These are phyloP conservation scores for Cynocephalus volans DNA, from an alignment of 2,113 vertebrate genomes.

Conservation along the genomic window DNA sequence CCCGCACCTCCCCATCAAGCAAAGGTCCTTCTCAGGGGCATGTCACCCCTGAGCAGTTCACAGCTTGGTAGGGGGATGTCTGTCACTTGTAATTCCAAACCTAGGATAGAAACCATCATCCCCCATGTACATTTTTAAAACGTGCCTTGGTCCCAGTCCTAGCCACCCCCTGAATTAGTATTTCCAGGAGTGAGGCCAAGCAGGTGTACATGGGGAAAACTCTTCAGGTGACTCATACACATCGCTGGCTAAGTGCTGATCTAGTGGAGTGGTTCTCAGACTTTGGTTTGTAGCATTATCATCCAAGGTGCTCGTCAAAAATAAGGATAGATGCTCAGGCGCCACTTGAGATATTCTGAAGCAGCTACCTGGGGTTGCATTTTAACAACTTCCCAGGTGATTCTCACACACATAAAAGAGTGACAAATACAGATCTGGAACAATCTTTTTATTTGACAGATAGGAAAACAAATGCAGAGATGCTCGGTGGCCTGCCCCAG, in stretches of 20 bases:
- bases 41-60: neutral
- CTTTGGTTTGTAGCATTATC: neutral
- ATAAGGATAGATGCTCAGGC: neutral
- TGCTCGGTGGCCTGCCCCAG: neutral
- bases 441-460: neutral
- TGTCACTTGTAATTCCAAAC: neutral
- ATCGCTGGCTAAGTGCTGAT: neutral
- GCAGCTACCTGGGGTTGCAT: neutral
- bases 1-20: neutral
- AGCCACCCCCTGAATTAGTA: neutral
- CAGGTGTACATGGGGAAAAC: neutral
- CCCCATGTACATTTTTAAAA: neutral
- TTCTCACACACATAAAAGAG: neutral
- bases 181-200: conserved; percentile 31
- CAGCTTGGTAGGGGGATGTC: neutral
- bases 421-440: neutral
- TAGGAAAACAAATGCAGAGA: neutral
- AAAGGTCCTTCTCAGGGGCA: fast-evolving
- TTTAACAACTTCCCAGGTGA: neutral
- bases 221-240: neutral
- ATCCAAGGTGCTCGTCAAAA: conserved; percentile 1
- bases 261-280: neutral
- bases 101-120: neutral
- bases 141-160: neutral
- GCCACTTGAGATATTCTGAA: neutral